A percentile compares a stretch with the other conserved stretches of the same genome.
Conservation (phyloP, 2,888 invertebrate species). For the Dusona sp. region DNA sequence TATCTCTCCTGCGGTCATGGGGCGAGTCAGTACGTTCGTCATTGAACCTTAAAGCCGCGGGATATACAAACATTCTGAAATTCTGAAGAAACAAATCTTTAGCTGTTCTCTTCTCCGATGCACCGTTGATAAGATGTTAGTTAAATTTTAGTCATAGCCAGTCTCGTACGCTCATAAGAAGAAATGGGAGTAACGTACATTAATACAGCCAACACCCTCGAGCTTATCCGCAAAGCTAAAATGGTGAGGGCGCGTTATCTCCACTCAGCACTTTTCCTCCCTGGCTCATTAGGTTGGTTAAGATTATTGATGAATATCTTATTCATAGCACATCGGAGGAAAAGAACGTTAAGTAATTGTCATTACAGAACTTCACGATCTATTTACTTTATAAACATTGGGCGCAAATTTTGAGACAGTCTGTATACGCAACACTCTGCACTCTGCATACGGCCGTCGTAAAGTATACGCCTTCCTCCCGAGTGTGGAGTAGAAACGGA, state of each 20-base stretch:
- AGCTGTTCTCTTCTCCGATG: background rate
- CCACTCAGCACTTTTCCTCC: background rate
- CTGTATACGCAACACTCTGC: constrained; percentile 18
- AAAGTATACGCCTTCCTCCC: constrained; percentile 20
- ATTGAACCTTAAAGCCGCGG: background rate
- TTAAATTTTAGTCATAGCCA: background rate
- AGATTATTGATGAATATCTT: background rate
- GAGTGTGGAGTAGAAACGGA: constrained; percentile 14
- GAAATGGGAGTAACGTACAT: background rate
- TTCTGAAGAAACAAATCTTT: background rate
- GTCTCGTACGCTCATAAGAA: background rate
- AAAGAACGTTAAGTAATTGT: background rate
- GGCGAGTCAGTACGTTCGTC: background rate
- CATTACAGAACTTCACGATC: background rate
- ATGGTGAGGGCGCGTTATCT: too few relatives aligned
- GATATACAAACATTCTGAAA: too few relatives aligned
- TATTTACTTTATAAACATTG: background rate
- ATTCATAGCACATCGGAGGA: background rate
- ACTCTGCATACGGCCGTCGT: constrained; percentile 35
- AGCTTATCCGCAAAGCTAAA: too few relatives aligned
- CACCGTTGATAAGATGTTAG: background rate
- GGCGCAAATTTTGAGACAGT: background rate
- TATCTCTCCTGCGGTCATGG: background rate
- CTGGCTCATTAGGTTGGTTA: background rate
- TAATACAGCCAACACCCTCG: too few relatives aligned